Conservation (phyloP, 2,888 invertebrate species). For the Phragmatobia fuliginosa region DNA sequence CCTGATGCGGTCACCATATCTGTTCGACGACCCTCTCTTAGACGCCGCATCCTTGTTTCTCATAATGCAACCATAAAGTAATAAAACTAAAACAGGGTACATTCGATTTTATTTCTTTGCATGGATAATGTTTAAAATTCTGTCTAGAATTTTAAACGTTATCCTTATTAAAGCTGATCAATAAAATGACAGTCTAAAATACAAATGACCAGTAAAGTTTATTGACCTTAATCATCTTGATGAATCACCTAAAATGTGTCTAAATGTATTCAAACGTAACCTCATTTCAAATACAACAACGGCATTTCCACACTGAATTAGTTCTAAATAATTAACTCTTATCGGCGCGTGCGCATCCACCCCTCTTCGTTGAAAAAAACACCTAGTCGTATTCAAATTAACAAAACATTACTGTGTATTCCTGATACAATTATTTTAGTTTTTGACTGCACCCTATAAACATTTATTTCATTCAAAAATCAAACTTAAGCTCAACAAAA, state of each 20-base stretch:
- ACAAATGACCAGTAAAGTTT: neutral
- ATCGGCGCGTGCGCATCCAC: slow-evolving; percentile 80
- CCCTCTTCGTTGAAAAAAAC: slow-evolving; percentile 69
- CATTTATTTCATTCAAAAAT: slow-evolving; percentile 9
- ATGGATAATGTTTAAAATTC: too few relatives aligned
- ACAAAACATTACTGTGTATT: slow-evolving; percentile 84
- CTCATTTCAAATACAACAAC: slow-evolving; percentile 68
- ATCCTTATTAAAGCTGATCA: neutral
- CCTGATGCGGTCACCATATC: too few relatives aligned
- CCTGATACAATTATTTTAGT: slow-evolving; percentile 78
- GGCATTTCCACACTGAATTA: slow-evolving; percentile 76
- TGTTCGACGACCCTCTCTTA: too few relatives aligned
- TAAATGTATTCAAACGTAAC: slow-evolving; percentile 46
- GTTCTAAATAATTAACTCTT: slow-evolving; percentile 85
- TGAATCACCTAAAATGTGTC: slow-evolving; percentile 10
- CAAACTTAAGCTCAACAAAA: fast-evolving
- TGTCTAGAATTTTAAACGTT: too few relatives aligned
- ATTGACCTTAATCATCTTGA: slow-evolving; percentile 3
- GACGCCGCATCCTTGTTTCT: too few relatives aligned
- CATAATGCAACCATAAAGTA: too few relatives aligned
- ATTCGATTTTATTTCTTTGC: too few relatives aligned
- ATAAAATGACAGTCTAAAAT: neutral
- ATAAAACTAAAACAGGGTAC: too few relatives aligned
- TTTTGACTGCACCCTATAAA: slow-evolving; percentile 48
- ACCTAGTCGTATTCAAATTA: slow-evolving; percentile 82